Base-by-base conservation (phyloP, 2,797 vertebrate genomes). In the Neosilurus mollespiculum region DNA sequence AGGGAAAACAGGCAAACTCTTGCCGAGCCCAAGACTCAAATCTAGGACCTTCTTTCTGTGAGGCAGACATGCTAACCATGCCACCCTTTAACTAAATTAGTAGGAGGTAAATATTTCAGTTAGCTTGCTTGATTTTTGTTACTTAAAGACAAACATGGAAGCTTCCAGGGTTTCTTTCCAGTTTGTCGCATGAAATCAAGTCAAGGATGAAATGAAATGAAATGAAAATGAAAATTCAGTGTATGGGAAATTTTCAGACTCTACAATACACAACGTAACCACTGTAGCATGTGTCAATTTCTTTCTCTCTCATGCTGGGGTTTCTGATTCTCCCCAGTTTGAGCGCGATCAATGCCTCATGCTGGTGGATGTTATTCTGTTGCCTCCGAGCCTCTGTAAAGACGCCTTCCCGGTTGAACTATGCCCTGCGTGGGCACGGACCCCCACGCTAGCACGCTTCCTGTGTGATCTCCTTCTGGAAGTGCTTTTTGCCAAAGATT, bases 351-450 rank as follows among this genome's bases (percentile, higher is more conserved):
- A 81, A 87, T 84, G 82, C 71, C 14, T 69, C 24, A 71, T 77
- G 51, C 76, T 79, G 83, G 86, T 86, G 71, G 78, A 86, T 85
- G 84, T 85, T 88, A 88, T 88, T 87, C 86, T 87, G 43, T 30
- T 79, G 76, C 84, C 82, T 81, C n/a, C 26, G 81, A 81, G 65
- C 67, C 16, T 78, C 75, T 66, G 59, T 65, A 67, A 71, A 73
- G 14, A 81, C 30, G 34, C 59, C 77, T 82, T 82, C 78, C 26
- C 67, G 9, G 54, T 53, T 80, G 84, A 88, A 49, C 78, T 53
- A 76, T 80, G 34, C 73, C 70, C 77, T 65, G 43, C 59, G 61
- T 65, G 64, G 69, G 67, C 62, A 73, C 16, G 20, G 15, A 53
- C 67, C 76, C 66, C 70, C 69, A 43, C 12, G 1, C 26, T 67